A percentile compares a stretch with the other conserved stretches of the same genome.
Evolutionary conservation across 2,888 invertebrate species (phyloP).

Genomic region (Zele albiditarsus): DNA sequence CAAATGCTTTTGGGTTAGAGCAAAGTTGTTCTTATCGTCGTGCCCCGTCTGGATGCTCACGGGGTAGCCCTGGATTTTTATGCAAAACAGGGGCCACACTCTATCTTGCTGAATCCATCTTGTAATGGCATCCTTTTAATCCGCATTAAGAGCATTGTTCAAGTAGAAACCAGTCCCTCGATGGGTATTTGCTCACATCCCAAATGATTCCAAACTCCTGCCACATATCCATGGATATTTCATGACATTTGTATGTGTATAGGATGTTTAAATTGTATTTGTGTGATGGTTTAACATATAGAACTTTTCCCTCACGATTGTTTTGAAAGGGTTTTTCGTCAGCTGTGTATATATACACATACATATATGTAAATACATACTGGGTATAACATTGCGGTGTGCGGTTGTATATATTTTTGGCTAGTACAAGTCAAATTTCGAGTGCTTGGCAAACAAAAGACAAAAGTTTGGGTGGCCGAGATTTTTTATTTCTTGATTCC

Average conservation of each 20-base stretch:
- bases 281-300: neutral
- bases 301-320: slow-evolving; percentile 47
- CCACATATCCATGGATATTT: neutral
- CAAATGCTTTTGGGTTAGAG: slow-evolving; percentile 1
- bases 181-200: neutral
- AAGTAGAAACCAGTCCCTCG: slow-evolving; percentile 26
- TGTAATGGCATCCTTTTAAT: slow-evolving; percentile 55
- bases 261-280: slow-evolving; percentile 3
- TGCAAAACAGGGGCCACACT: slow-evolving; percentile 43
- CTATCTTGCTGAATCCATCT: slow-evolving; percentile 53
- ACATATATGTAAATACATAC: slow-evolving; percentile 35
- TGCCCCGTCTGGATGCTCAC: slow-evolving; percentile 5
- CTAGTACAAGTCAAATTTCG: slow-evolving; percentile 65
- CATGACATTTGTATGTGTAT: neutral
- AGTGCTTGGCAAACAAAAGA: slow-evolving; percentile 63
- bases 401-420: slow-evolving; percentile 61
- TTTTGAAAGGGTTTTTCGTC: slow-evolving; percentile 59
- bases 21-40: slow-evolving; percentile 19
- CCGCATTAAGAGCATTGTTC: slow-evolving; percentile 50
- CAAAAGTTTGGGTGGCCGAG: slow-evolving; percentile 36
- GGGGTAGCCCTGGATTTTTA: slow-evolving; percentile 49
- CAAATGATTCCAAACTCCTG: neutral
- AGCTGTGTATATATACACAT: slow-evolving; percentile 58
- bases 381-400: slow-evolving; percentile 35
- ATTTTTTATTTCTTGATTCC: too few relatives aligned